Evolutionary conservation across 2,113 vertebrate genomes (phyloP), one percentile per base, ranked within the genome.

Genomic region (Etheostoma spectabile): DNA sequence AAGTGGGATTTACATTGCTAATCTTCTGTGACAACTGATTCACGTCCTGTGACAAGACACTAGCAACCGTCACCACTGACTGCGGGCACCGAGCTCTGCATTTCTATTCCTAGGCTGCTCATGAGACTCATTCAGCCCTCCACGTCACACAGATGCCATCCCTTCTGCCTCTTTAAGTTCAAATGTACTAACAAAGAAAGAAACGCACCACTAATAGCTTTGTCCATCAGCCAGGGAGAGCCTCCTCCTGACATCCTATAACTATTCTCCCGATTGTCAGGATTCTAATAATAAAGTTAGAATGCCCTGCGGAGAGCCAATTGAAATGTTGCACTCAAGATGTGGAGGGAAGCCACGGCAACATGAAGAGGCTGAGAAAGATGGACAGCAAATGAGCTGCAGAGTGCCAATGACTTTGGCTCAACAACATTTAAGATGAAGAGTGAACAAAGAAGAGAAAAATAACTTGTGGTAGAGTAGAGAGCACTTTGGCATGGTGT

Each of bases 231-330:
- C 35, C 55, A 27, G 16, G 1, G 27, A 87, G 66, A 77, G 51
- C 75, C 49, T 67, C 78, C 49, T 70, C 78, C 56, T 75, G 82
- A 92, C 87, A 91, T 87, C 79, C 91, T 66, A 53, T 91, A 93
- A 93, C 95, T 92, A 93, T 95, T 92, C 92, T 76, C 49, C 81
- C 55, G 45, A 24, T 84, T 11, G 61, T 79, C 82, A 84, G 30
- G 57, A 55, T 63, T 59, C 70, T 91, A 86, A 86, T 91, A 78
- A 92, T 85, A 77, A 83, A 68, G 71, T 48, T 48, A 24, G 53
- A 70, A 53, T 24, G 51, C 68, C 66, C 82, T 38, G 79, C 8
- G 48, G 73, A 64, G 59, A 81, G 66, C 69, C 66, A 59, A 65
- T 60, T 84, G 77, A 77, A 83, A 77, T 35, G 57, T 55, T 72